phyloP scores from a whole-genome alignment of 1,140 invertebrate genomes.

The Caenorhabditis latens region DNA sequence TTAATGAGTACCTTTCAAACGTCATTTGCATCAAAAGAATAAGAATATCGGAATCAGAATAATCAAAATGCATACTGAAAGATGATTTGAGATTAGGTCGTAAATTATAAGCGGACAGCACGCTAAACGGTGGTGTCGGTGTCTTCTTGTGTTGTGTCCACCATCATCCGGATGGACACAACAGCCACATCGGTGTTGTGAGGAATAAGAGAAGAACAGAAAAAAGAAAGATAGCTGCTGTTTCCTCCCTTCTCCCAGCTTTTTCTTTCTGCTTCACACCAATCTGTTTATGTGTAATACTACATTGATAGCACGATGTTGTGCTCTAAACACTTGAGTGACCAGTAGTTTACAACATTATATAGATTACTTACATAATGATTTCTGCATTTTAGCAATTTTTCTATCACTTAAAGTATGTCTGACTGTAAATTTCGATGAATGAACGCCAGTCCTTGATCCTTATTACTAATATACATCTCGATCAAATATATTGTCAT shows the following conservation, averaged over 20 bases:
- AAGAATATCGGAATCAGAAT: neutral
- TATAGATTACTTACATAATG: no score
- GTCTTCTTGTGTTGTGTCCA: conserved; percentile 19
- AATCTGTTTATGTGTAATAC: conserved; percentile 36
- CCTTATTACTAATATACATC: no score
- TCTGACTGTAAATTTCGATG: no score
- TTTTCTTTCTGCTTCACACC: neutral
- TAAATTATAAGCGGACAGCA: conserved; percentile 35
- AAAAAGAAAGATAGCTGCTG: conserved; percentile 37
- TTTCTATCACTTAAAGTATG: no score
- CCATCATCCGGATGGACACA: conserved; percentile 39
- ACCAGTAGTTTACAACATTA: neutral
- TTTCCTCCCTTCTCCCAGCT: neutral
- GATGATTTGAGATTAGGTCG: conserved; percentile 32
- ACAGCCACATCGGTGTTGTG: conserved; percentile 8
- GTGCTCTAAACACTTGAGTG: conserved; percentile 2
- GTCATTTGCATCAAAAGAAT: neutral
- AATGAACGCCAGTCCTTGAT: no score
- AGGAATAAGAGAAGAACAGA: conserved; percentile 22
- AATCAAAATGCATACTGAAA: conserved; percentile 12
- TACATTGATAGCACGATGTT: conserved; percentile 24
- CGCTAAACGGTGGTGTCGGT: conserved; percentile 34
- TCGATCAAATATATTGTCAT: neutral
- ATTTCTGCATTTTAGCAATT: no score
- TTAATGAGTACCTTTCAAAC: neutral